Evolutionary conservation across 2,888 invertebrate genomes (phyloP).

Genomic region (Macrosiphum euphorbiae): DNA sequence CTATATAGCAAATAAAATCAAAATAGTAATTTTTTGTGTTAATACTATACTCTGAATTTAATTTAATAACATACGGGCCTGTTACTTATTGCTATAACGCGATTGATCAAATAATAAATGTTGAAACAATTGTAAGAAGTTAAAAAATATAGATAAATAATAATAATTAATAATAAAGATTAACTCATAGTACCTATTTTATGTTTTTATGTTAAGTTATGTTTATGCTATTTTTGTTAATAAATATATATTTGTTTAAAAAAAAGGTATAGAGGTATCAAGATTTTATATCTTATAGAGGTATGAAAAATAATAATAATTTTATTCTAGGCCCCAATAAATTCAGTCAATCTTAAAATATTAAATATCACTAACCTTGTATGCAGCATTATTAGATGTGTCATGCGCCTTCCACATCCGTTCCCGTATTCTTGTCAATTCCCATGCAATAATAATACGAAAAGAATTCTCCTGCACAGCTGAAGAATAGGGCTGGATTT

Average conservation of each 20-base stretch:
- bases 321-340: not conserved
- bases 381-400: too few species aligned
- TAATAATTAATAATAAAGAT: not conserved
- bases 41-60: not conserved
- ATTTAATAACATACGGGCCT: not conserved
- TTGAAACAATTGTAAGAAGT: slow-evolving; percentile 1
- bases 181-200: not conserved
- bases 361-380: too few species aligned
- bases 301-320: not conserved
- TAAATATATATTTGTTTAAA: not conserved
- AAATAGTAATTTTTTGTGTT: not conserved
- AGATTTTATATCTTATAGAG: not conserved
- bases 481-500: too few species aligned
- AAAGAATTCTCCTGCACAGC: too few species aligned
- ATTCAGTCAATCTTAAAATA: too few species aligned
- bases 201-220: not conserved
- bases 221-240: not conserved
- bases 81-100: not conserved
- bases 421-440: too few species aligned
- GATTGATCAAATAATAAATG: not conserved
- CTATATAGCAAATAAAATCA: too few species aligned
- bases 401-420: too few species aligned
- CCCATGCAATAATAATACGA: too few species aligned
- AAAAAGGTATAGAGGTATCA: not conserved
- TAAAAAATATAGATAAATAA: not conserved